A percentile compares a stretch with the other conserved stretches of the same genome.
Conservation (phyloP, 2,113 vertebrate genomes). For the Danionella cerebrum region DNA sequence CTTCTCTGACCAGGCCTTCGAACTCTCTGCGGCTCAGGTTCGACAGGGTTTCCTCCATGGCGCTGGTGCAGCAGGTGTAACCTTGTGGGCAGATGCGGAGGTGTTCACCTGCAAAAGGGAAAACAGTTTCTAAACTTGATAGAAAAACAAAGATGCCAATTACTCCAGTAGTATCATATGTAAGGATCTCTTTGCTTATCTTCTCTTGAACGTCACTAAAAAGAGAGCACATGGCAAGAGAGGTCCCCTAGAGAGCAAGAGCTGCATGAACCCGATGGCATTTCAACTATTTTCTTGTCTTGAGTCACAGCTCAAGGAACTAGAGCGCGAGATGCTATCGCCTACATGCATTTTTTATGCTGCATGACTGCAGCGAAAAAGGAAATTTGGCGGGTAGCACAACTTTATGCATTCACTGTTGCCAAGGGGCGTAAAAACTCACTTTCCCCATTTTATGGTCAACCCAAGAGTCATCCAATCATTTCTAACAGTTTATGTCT, state of each 20-base stretch:
- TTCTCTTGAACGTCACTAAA: neutral
- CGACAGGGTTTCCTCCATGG: constrained; percentile 89
- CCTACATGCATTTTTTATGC: constrained; percentile 29
- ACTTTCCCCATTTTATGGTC: neutral
- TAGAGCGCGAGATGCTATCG: neutral
- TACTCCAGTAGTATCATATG: neutral
- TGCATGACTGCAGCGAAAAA: neutral
- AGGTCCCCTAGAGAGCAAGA: neutral
- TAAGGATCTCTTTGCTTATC: neutral
- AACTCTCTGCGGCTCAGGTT: constrained; percentile 77
- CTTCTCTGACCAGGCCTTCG: constrained; percentile 74
- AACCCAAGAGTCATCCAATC: neutral
- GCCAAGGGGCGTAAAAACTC: neutral
- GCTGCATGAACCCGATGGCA: neutral
- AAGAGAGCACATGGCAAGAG: neutral
- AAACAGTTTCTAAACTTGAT: neutral
- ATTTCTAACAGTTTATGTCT: neutral
- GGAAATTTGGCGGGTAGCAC: neutral
- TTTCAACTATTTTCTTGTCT: neutral
- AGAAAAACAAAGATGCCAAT: neutral
- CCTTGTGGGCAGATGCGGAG: constrained; percentile 91
- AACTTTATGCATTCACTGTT: constrained; percentile 22
- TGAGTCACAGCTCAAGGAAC: neutral
- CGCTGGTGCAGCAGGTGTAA: constrained; percentile 92
- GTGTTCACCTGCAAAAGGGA: constrained; percentile 78